Evolutionary conservation across 2,888 invertebrate species (phyloP).

Genomic region (Lasioglossum calceatum): DNA sequence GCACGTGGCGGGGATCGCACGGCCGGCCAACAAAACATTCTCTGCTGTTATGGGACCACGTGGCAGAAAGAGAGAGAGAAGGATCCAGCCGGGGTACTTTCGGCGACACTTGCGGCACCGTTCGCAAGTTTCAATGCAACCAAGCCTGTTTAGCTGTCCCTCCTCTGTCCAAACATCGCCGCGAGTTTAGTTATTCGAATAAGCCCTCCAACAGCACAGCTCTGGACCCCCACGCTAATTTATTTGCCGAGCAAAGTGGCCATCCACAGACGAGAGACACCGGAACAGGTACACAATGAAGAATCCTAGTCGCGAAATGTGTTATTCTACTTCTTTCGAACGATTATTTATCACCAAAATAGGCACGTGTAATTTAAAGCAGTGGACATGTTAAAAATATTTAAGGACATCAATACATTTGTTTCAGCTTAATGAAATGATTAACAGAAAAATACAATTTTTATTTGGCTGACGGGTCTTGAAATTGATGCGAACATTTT

Average conservation of each 20-base stretch:
- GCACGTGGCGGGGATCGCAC: slow-evolving; percentile 83
- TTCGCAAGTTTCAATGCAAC: slow-evolving; percentile 41
- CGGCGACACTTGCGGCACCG: slow-evolving; percentile 54
- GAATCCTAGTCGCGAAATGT: not conserved
- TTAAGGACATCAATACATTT: too few species aligned
- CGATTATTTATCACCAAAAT: not conserved
- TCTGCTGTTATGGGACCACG: slow-evolving; percentile 50
- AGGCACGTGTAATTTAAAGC: too few species aligned
- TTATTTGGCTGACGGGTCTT: too few species aligned
- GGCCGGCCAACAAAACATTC: slow-evolving; percentile 73
- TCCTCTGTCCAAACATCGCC: slow-evolving; percentile 12
- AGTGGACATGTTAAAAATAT: too few species aligned
- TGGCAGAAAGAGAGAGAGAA: slow-evolving; percentile 29
- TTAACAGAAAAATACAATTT: too few species aligned
- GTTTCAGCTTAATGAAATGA: too few species aligned
- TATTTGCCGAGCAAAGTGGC: slow-evolving; percentile 36
- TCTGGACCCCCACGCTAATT: slow-evolving; percentile 17
- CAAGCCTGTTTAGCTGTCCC: slow-evolving; percentile 25
- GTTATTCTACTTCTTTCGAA: not conserved
- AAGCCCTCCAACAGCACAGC: not conserved
- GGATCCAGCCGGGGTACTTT: slow-evolving; percentile 26
- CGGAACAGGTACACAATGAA: not conserved
- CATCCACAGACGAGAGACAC: not conserved
- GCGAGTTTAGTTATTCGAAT: slow-evolving; percentile 42
- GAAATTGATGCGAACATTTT: too few species aligned